phyloP scores from a whole-genome alignment of 1,140 invertebrate genomes.

The Oreohelix idahoensis region DNA sequence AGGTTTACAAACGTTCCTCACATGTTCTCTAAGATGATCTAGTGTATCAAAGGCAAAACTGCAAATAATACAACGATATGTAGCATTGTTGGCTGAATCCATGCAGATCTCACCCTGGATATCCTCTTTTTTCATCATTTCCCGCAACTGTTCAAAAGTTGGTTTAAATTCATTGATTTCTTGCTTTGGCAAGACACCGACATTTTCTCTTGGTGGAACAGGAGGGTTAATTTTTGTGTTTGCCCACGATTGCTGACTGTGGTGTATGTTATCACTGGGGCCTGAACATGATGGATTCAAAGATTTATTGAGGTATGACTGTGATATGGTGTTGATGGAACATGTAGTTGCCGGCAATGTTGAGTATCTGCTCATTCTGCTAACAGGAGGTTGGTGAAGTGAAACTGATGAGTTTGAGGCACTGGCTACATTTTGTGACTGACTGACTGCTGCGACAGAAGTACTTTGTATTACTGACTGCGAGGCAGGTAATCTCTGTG shows the following conservation, averaged over 20 bases:
- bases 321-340: background rate
- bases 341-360: background rate
- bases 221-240: background rate
- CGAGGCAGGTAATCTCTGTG: background rate
- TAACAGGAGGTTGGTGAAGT: background rate
- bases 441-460: background rate
- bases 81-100: constrained; percentile 42
- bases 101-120: constrained; percentile 35
- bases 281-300: background rate
- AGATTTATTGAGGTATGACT: background rate
- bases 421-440: background rate
- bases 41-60: constrained; percentile 42
- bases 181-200: background rate
- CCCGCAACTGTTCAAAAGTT: constrained; percentile 27
- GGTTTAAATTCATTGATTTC: background rate
- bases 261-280: background rate
- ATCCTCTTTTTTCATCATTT: constrained; percentile 33
- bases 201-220: background rate
- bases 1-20: constrained; percentile 43
- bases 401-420: background rate
- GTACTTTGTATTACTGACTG: background rate
- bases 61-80: constrained; percentile 49
- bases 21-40: constrained; percentile 42
- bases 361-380: background rate
- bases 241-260: background rate